Base-by-base conservation (phyloP, 2,113 vertebrate genomes). In the Miniopterus natalensis region DNA sequence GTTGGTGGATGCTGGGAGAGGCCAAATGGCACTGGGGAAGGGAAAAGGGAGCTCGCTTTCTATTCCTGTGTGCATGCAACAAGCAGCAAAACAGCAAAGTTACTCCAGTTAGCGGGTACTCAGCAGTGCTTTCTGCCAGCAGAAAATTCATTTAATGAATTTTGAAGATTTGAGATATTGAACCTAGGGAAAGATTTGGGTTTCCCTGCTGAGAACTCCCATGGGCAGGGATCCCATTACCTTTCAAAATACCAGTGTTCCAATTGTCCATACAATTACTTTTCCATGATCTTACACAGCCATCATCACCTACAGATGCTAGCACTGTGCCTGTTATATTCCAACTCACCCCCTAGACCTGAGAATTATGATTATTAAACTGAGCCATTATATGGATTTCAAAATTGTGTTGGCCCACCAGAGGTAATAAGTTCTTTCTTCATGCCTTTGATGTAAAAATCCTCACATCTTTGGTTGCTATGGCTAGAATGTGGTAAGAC, bases 221-320 rank as follows among this genome's bases (percentile, higher is more conserved):
- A 45, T 98, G 99, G 94, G 99, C 99, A 0, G 99, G 99, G 97
- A 99, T 99, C 94, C 99, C 99, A 4, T 99, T 99, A 95, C 99
- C 99, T 98, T 99, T 99, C 97, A 99, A 98, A 97, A 99, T 99
- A 92, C 99, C 99, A 23, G 99, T 99, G 95, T 99, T 99, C 99
- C 99, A 99, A 98, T 99, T 99, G 98, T 99, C 99, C 99, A 99
- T 99, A 97, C 99, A 99, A 98, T 99, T 99, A 63, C 99, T 99
- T 99, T 99, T 99, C 99, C 99, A 99, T 68, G 99, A 98, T 57
- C 99, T 98, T 74, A 99, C 99, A 53, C 99, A 99, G 95, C 99
- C 99, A 75, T 99, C 99, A 9, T 99, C 99, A 53, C 99, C 99
- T 0, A 99, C 99, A 31, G 99, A 99, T 36, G 99, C 99, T 95